Base-by-base conservation (phyloP, 2,113 vertebrate species). In the Isurus oxyrinchus region DNA sequence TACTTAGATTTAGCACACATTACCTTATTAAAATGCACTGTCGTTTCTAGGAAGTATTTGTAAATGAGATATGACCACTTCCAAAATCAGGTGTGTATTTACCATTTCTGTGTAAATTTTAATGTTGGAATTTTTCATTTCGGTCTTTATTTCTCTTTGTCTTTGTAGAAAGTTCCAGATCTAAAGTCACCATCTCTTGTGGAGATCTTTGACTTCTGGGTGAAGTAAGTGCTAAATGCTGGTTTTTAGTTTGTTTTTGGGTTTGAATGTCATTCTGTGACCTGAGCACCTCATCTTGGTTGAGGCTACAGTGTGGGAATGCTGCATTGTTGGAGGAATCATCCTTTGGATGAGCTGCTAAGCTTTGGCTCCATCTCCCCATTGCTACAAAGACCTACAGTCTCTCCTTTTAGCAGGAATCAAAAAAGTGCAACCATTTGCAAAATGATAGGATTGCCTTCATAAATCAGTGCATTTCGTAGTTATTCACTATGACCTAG, bases 191-290 rank as follows among this genome's bases (percentile, higher is more conserved):
- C 94, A 72, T 95, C 94, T 55, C 94, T 95, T 72, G 66, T 95
- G 94, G 94, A 95, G 13, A 72, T 95, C 67, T 95, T 31, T 95
- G 94, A 95, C 67, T 95, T 95, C 27, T 95, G 94, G 94, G 94
- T 95, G 49, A 95, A 72, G 94, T 95, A 72, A 95, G 94, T 95
- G 35, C 25, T 72, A 31, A 72, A 53, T 35, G 16, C 6, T 69
- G 25, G 44, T 53, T 53, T 72, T 63, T 35, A 21, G 35, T 40
- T 94, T 63, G 59, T 16, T 16, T n/a, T 61, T 66, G 57, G 90
- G 59, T 63, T 66, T 23, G 31, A 63, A 40, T 5, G 35, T 14
- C 16, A 8, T 14, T 61, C 35, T 21, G 4, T 13, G 59, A 61
- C 90, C 59, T 44, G 13, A 72, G 27, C 53, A 27, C n/a, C 11